Percentiles rank a stretch among this genome's conserved stretches.
Evolutionary conservation across 2,888 invertebrate genomes (phyloP).

Genomic region (Dynastes tityus): DNA sequence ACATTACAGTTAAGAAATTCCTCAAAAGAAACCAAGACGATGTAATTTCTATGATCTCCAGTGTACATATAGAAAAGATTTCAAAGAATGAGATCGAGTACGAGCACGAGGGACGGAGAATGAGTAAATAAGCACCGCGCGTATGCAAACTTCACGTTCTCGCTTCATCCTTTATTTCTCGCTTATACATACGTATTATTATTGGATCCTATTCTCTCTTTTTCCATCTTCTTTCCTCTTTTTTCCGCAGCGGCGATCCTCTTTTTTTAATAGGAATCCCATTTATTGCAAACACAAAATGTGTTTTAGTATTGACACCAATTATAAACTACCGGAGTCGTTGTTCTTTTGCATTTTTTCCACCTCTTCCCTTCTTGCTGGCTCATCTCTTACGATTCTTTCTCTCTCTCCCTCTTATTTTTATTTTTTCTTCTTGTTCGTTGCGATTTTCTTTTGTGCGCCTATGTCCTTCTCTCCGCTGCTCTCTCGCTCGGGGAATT

Average conservation of each 20-base stretch:
- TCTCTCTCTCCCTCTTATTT: background rate
- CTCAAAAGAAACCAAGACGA: too few relatives aligned
- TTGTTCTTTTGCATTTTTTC: conserved; percentile 47
- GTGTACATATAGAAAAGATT: background rate
- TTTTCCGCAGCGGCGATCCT: conserved; percentile 18
- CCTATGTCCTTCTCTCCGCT: too few relatives aligned
- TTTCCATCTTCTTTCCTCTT: conserved; percentile 27
- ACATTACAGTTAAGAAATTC: too few relatives aligned
- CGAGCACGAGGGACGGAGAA: conserved; percentile 6
- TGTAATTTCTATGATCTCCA: too few relatives aligned
- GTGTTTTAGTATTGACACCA: conserved; percentile 51
- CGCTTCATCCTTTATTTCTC: conserved; percentile 22
- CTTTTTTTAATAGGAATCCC: conserved; percentile 54
- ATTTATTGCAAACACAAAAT: conserved; percentile 53
- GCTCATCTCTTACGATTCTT: background rate
- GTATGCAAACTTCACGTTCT: conserved; percentile 50
- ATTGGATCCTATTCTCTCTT: too few relatives aligned
- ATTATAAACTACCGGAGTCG: conserved; percentile 50
- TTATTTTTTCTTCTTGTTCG: background rate
- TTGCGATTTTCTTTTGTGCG: background rate
- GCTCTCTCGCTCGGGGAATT: background rate
- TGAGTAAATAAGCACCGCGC: conserved; percentile 49
- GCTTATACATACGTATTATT: too few relatives aligned
- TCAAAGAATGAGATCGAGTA: conserved; percentile 21
- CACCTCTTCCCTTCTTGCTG: background rate